A percentile compares a stretch with the other conserved stretches of the same genome.
These are phyloP conservation scores for Salticus scenicus DNA, from an alignment of 2,888 invertebrate genomes.

Conservation along the genomic window DNA sequence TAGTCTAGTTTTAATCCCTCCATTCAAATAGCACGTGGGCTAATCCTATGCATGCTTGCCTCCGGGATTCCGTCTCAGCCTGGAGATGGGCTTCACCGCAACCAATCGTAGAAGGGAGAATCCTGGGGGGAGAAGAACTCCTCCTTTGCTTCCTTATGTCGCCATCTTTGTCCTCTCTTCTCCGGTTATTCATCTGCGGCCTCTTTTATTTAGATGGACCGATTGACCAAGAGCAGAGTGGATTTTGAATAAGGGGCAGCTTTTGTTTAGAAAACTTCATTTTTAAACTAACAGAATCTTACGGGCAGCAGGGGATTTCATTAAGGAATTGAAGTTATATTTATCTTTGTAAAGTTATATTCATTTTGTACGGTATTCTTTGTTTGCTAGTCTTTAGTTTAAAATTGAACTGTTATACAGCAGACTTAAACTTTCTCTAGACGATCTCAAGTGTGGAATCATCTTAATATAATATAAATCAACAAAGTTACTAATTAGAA, in stretches of 20 bases:
- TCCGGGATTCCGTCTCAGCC: constrained; percentile 45
- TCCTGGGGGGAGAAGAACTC: constrained; percentile 51
- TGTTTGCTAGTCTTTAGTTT: too few relatives aligned
- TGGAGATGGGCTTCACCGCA: constrained; percentile 47
- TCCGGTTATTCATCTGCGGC: neutral
- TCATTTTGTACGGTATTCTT: too few relatives aligned
- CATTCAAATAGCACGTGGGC: constrained; percentile 52
- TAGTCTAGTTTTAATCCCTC: constrained; percentile 58
- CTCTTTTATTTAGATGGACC: neutral
- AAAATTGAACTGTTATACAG: too few relatives aligned
- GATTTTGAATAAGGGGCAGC: neutral
- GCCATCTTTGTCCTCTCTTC: neutral
- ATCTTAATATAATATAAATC: too few relatives aligned
- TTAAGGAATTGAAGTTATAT: neutral
- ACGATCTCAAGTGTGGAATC: too few relatives aligned
- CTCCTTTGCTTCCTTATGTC: constrained; percentile 28
- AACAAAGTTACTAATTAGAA: too few relatives aligned
- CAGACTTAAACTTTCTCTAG: too few relatives aligned
- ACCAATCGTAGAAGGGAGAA: constrained; percentile 54
- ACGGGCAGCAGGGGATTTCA: neutral
- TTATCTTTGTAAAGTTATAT: too few relatives aligned
- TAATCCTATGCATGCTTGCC: constrained; percentile 57
- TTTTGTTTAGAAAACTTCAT: neutral
- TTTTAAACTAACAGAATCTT: neutral
- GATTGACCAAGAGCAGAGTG: neutral